Percentiles rank a stretch among this genome's conserved stretches.
phyloP scores from a whole-genome alignment of 2,888 invertebrate species.

The Anaspis maculata region DNA sequence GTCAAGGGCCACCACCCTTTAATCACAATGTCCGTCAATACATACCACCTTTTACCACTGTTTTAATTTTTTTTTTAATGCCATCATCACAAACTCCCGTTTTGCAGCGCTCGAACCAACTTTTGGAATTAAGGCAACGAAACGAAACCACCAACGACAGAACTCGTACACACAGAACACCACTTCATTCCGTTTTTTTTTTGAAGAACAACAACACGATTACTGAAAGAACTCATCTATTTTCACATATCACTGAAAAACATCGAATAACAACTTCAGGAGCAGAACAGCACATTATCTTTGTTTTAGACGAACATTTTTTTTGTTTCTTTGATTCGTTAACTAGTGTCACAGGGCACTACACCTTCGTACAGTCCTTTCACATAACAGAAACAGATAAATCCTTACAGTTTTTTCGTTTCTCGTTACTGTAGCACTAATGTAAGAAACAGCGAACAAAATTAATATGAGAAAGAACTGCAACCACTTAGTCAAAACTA shows the following conservation, averaged over 20 bases:
- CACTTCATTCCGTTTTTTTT: no score
- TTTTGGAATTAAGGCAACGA: no score
- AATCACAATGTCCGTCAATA: no score
- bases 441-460: slow-evolving; percentile 9
- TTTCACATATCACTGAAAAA: slow-evolving; percentile 27
- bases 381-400: slow-evolving; percentile 28
- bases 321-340: not conserved
- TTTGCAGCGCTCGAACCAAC: no score
- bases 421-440: not conserved
- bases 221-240: slow-evolving; percentile 30
- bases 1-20: no score
- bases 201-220: slow-evolving; percentile 23
- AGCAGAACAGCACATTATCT: slow-evolving; percentile 15
- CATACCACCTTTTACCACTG: no score
- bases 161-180: not conserved
- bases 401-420: slow-evolving; percentile 19
- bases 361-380: slow-evolving; percentile 32
- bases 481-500: slow-evolving; percentile 25
- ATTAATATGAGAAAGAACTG: slow-evolving; percentile 34
- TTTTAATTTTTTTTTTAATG: no score
- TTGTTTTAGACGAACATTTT: not conserved
- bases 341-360: slow-evolving; percentile 26
- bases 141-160: not conserved
- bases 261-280: slow-evolving; percentile 26
- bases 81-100: no score